Conservation (phyloP, 2,113 vertebrate species). For the Vicugna pacos region DNA sequence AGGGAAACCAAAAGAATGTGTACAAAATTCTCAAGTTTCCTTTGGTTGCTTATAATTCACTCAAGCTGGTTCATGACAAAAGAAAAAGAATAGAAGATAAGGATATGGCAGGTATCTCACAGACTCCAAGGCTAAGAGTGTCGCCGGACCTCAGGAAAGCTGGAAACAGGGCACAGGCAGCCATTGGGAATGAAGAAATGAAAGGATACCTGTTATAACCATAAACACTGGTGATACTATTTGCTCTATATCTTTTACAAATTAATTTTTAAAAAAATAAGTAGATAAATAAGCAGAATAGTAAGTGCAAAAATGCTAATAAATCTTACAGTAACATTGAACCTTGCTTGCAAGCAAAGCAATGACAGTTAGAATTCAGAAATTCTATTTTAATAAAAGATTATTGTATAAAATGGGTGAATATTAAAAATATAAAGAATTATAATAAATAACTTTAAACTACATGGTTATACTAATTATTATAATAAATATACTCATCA, state of each 20-base stretch:
- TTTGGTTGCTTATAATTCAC: neutral
- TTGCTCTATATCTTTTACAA: neutral
- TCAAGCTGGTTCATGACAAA: neutral
- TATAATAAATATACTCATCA: neutral
- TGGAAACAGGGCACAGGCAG: rapidly evolving
- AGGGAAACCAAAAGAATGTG: neutral
- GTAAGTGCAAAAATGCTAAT: neutral
- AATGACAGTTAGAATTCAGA: neutral
- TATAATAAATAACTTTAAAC: neutral
- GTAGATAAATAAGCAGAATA: neutral
- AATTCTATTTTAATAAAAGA: neutral
- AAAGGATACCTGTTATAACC: neutral
- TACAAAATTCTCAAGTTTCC: neutral
- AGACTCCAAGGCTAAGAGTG: neutral
- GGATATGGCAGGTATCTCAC: neutral
- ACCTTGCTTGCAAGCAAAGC: neutral
- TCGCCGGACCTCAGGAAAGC: neutral
- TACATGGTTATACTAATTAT: neutral
- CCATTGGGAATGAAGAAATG: neutral
- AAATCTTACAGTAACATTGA: neutral
- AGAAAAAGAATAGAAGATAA: neutral
- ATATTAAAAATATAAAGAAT: neutral
- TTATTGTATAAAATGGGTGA: neutral
- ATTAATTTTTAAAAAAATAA: neutral
- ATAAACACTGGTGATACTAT: too few species aligned